Evolutionary conservation across 2,888 invertebrate genomes (phyloP).

Genomic region (Mythimna pallens): DNA sequence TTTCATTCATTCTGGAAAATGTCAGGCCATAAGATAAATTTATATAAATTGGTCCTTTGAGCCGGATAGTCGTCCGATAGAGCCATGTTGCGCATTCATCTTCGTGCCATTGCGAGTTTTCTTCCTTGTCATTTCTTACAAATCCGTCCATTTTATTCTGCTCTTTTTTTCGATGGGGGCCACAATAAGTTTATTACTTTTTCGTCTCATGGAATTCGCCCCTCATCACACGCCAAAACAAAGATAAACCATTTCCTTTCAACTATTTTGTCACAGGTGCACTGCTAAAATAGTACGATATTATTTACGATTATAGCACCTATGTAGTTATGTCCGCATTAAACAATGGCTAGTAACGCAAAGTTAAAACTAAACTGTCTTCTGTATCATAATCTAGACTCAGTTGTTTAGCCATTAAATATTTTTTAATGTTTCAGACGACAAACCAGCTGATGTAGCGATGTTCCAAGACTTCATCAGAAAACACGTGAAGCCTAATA

Average conservation of each 20-base stretch:
- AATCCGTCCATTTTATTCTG: no score
- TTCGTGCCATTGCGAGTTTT: not conserved
- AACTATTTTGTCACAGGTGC: no score
- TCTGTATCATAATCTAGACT: not conserved
- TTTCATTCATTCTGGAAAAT: not conserved
- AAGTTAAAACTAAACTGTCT: not conserved
- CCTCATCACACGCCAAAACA: no score
- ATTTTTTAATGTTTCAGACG: slow-evolving; percentile 75
- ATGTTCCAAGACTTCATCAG: slow-evolving; percentile 85
- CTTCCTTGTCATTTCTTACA: no score
- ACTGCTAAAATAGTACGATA: no score
- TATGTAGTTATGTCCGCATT: no score
- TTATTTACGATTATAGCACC: no score
- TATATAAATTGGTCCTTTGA: slow-evolving; percentile 3
- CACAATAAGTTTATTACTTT: no score
- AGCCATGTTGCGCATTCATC: not conserved
- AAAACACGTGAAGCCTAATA: slow-evolving; percentile 84
- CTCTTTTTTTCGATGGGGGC: no score
- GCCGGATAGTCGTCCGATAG: slow-evolving; percentile 11
- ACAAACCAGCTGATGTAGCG: slow-evolving; percentile 83
- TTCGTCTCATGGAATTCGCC: no score
- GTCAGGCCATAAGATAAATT: not conserved
- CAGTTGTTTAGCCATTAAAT: not conserved
- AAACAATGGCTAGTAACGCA: not conserved
- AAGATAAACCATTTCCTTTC: no score